Evolutionary conservation across 2,113 vertebrate species (phyloP).

Genomic region (Lophius piscatorius): DNA sequence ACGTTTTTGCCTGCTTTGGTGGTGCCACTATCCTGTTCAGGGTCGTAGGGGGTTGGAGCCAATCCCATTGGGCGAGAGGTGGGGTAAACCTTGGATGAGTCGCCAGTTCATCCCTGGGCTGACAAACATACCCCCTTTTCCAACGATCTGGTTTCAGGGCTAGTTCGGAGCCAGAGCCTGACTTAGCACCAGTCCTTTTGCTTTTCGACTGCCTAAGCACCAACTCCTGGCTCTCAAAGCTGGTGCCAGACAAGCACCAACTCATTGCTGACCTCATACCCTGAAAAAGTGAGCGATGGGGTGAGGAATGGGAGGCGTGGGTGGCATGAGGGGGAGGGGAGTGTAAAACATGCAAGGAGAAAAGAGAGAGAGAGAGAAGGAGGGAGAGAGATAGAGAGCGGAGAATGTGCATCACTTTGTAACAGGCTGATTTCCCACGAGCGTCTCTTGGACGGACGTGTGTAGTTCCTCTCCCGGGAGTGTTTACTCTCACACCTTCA

Average conservation of each 20-base stretch:
- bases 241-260: conserved; percentile 29
- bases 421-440: conserved; percentile 69
- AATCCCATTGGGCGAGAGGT: too few species aligned
- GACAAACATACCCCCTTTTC: too few species aligned
- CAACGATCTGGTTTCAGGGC: too few species aligned
- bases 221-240: too few species aligned
- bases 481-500: conserved; percentile 56
- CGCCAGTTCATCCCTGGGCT: too few species aligned
- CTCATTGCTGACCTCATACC: conserved; percentile 53
- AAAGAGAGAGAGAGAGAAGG: conserved; percentile 10
- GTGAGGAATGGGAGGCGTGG: conserved; percentile 33
- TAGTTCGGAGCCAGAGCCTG: too few species aligned
- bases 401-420: conserved; percentile 39
- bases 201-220: too few species aligned
- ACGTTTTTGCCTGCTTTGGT: too few species aligned
- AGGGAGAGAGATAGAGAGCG: conserved; percentile 23
- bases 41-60: too few species aligned
- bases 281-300: conserved; percentile 21
- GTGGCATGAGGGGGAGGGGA: conserved; percentile 18
- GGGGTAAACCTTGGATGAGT: too few species aligned
- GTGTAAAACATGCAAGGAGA: conserved; percentile 8
- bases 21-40: too few species aligned
- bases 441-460: conserved; percentile 59
- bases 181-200: too few species aligned
- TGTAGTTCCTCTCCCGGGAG: conserved; percentile 59